Percentiles rank a stretch among this genome's conserved stretches.
Evolutionary conservation across 1,140 invertebrate genomes (phyloP).

Genomic region (Drosophila sp.): DNA sequence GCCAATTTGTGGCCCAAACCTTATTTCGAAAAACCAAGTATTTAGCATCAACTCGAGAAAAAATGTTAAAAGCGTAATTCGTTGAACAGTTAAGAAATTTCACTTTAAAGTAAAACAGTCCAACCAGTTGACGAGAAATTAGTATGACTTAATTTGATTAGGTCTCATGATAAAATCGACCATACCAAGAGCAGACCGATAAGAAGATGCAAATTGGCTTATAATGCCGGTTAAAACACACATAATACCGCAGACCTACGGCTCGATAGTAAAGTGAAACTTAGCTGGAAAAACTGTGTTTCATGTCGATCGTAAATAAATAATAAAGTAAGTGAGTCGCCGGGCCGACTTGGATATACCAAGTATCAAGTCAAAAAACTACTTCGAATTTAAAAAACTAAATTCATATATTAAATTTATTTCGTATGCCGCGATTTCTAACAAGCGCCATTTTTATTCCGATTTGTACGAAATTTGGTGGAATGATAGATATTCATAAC

Average conservation of each 20-base stretch:
- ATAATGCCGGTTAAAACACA: slow-evolving; percentile 22
- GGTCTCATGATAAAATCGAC: slow-evolving; percentile 37
- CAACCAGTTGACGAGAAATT: slow-evolving; percentile 36
- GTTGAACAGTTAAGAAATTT: slow-evolving; percentile 32
- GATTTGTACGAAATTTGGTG: too few relatives aligned
- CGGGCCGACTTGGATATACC: too few relatives aligned
- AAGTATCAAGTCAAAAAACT: too few relatives aligned
- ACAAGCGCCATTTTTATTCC: too few relatives aligned
- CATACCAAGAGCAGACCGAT: neutral
- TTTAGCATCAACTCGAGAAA: slow-evolving; percentile 38
- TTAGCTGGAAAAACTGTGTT: slow-evolving; percentile 62
- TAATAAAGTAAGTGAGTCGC: neutral
- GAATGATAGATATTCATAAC: too few relatives aligned
- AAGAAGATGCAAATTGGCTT: slow-evolving; percentile 62
- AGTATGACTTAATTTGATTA: slow-evolving; percentile 40
- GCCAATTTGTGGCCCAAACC: neutral
- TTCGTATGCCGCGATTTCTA: too few relatives aligned
- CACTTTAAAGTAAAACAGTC: slow-evolving; percentile 28
- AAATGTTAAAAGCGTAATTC: slow-evolving; percentile 52
- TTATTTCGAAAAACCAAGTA: slow-evolving; percentile 15
- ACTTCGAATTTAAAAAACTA: too few relatives aligned
- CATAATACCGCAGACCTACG: neutral
- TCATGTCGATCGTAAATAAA: slow-evolving; percentile 25
- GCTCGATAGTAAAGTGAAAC: slow-evolving; percentile 51
- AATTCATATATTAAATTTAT: too few relatives aligned